Base-by-base conservation (phyloP, 1,140 invertebrate genomes). In the Zelostemma sp. region DNA sequence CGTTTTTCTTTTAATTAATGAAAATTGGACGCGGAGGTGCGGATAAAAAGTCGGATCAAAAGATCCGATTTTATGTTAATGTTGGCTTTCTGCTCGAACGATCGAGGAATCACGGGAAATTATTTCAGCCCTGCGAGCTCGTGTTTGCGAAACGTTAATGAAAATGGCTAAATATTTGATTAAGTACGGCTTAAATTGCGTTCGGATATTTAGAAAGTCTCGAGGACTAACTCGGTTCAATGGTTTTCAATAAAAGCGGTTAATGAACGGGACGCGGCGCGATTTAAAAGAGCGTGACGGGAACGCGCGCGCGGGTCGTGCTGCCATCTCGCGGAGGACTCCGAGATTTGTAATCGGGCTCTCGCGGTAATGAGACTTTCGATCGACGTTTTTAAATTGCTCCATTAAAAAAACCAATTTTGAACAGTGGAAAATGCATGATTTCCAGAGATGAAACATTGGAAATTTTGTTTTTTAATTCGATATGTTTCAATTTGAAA, bases 181-280 rank as follows among this genome's bases (percentile, higher is more conserved):
- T 48, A 68, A 68, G 58, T 68, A 58, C 21, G 49, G 14, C 47
- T 47, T 60, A 5, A 62, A 62, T 62, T 54, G 59, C 48, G 19
- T 63, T 59, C 45, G 55, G 48, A 40, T 48, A 19, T 33, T 51
- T 38, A 41, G 41, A 58, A 68, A 59, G 53, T 68, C 66, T 63
- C 6, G 45, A 58, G 55, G 63, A 63, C 66, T 68, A 62, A 68
- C 50, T 68, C 53, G 58, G 58, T 68, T 41, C 65, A 68, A 56
- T 68, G 53, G 46, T 19, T 67, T 61, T 57, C 18, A 56, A 67
- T 67, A 57, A 67, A 61, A 55, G 64, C 50, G 59, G 48, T 59
- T 35, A 67, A 60, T 41, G 49, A 38, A 53, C 48, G 47, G 21
- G 18, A 47, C 58, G 12, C 16, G 51, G 19, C 18, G 4, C 56